phyloP scores from a whole-genome alignment of 2,797 vertebrate species.

The Rhinatrema bivittatum region DNA sequence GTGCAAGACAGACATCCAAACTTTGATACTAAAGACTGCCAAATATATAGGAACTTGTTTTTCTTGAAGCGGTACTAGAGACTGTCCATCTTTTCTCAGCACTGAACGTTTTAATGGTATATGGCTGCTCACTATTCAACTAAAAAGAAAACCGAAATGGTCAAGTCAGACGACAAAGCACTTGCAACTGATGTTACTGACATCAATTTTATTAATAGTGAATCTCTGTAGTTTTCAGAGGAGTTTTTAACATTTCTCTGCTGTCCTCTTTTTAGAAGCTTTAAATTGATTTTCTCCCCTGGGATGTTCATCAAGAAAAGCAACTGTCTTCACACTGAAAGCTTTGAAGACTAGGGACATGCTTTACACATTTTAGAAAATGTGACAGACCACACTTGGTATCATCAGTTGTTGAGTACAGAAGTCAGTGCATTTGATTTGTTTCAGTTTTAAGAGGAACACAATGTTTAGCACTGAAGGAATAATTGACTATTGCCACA shows the following conservation, averaged over 20 bases:
- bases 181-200: constrained; percentile 58
- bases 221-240: constrained; percentile 63
- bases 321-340: constrained; percentile 57
- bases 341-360: constrained; percentile 51
- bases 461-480: constrained; percentile 55
- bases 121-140: constrained; percentile 50
- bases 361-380: constrained; percentile 42
- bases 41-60: constrained; percentile 64
- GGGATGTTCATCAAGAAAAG: constrained; percentile 61
- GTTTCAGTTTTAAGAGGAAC: constrained; percentile 54
- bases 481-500: constrained; percentile 53
- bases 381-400: constrained; percentile 41
- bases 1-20: constrained; percentile 45
- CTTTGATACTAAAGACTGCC: constrained; percentile 69
- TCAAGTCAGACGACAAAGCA: constrained; percentile 53
- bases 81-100: constrained; percentile 54
- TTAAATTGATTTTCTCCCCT: constrained; percentile 65
- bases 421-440: constrained; percentile 48
- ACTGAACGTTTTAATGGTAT: constrained; percentile 62
- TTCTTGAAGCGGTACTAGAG: constrained; percentile 55
- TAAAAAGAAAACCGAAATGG: constrained; percentile 49
- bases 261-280: constrained; percentile 67
- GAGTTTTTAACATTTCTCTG: constrained; percentile 63
- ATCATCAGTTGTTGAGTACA: constrained; percentile 56
- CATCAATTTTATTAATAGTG: constrained; percentile 62